Evolutionary conservation across 2,113 vertebrate genomes (phyloP).

Genomic region (Rhinolophus sinicus): DNA sequence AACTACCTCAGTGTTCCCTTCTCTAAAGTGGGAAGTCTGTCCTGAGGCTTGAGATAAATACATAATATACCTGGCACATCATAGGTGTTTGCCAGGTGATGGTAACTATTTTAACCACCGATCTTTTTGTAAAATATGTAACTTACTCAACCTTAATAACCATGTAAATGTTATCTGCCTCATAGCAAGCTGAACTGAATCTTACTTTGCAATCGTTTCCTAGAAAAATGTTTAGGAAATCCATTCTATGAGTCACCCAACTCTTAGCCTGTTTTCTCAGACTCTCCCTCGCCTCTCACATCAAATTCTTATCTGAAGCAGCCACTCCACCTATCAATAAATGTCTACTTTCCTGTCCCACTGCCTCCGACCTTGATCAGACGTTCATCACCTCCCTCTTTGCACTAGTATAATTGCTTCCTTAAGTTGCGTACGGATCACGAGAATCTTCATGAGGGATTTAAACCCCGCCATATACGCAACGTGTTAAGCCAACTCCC

Average conservation of each 20-base stretch:
- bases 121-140: conserved; percentile 12
- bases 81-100: background rate
- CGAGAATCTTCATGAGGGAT: too few relatives aligned
- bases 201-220: background rate
- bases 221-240: background rate
- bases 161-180: background rate
- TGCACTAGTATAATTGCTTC: background rate
- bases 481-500: background rate
- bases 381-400: background rate
- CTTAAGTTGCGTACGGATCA: too few relatives aligned
- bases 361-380: background rate
- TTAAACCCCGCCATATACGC: too few relatives aligned
- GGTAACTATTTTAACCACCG: background rate
- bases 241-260: background rate
- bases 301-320: background rate
- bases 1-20: background rate
- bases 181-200: background rate
- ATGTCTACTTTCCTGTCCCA: background rate
- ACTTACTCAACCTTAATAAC: conserved; percentile 5
- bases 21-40: background rate
- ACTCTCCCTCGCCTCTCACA: background rate
- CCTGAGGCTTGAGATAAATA: background rate
- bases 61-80: background rate
- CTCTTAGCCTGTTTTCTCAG: background rate
- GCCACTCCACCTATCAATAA: background rate